Percentiles rank a stretch among this genome's conserved stretches.
Conservation (phyloP, 2,888 invertebrate genomes). For the Uropetala carovei region DNA sequence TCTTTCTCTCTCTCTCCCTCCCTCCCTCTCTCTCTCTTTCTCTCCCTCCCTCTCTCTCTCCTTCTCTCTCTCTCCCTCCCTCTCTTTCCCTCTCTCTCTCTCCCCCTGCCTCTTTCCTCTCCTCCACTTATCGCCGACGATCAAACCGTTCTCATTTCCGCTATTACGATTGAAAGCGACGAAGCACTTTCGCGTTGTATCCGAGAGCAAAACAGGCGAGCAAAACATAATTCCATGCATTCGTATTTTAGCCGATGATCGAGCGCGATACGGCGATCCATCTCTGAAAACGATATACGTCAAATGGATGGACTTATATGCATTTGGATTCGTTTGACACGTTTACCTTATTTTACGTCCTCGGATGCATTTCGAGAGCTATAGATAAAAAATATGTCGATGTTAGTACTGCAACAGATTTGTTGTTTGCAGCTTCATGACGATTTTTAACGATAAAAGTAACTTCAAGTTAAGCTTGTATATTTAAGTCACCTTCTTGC, state of each 20-base stretch:
- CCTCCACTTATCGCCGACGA: conserved; percentile 13
- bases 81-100: background rate
- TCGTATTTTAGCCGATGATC: background rate
- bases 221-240: conserved; percentile 14
- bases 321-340: background rate
- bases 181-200: conserved; percentile 16
- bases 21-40: background rate
- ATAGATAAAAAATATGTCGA: background rate
- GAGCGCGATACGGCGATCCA: background rate
- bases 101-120: background rate
- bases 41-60: background rate
- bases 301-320: background rate
- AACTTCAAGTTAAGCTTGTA: no score
- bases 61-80: background rate
- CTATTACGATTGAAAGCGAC: conserved; percentile 35
- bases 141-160: conserved; percentile 28
- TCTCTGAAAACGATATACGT: background rate
- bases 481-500: no score
- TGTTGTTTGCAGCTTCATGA: background rate
- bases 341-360: background rate
- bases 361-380: background rate
- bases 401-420: background rate
- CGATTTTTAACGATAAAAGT: no score
- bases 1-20: background rate
- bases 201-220: background rate